Conservation (phyloP, 2,113 vertebrate genomes). For the Dromiciops gliroides region DNA sequence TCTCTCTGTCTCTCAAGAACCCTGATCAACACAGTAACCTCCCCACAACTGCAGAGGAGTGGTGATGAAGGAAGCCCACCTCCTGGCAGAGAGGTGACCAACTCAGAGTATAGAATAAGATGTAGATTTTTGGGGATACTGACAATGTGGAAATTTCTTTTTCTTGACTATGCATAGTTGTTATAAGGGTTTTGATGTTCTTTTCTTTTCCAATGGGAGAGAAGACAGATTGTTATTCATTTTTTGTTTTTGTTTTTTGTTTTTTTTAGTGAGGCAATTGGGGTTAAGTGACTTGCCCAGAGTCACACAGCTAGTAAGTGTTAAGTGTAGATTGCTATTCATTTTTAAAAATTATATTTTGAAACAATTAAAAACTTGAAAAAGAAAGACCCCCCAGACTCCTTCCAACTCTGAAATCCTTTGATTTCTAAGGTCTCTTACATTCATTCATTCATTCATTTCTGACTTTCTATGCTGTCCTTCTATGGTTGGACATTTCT, state of each 20-base stretch:
- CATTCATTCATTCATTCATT: not conserved
- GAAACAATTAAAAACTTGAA: not conserved
- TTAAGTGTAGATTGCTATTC: not conserved
- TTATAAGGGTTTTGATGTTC: not conserved
- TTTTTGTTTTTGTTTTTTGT: no score
- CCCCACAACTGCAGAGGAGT: not conserved
- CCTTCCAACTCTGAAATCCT: not conserved
- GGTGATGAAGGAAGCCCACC: not conserved
- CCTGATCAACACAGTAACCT: not conserved
- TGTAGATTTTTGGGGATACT: not conserved
- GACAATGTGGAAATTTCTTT: not conserved
- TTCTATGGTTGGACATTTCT: not conserved
- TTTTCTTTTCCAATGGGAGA: not conserved
- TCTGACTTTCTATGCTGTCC: not conserved
- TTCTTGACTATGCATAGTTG: not conserved
- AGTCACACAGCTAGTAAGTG: no score
- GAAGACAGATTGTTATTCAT: not conserved
- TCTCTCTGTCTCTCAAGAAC: no score
- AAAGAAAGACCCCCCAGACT: not conserved
- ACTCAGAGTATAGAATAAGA: not conserved
- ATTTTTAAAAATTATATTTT: not conserved
- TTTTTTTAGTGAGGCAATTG: no score
- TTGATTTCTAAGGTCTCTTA: not conserved
- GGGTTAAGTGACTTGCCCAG: no score
- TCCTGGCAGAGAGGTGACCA: not conserved